These are phyloP conservation scores for Bucco capensis DNA, from an alignment of 2,113 vertebrate species.

Conservation along the genomic window DNA sequence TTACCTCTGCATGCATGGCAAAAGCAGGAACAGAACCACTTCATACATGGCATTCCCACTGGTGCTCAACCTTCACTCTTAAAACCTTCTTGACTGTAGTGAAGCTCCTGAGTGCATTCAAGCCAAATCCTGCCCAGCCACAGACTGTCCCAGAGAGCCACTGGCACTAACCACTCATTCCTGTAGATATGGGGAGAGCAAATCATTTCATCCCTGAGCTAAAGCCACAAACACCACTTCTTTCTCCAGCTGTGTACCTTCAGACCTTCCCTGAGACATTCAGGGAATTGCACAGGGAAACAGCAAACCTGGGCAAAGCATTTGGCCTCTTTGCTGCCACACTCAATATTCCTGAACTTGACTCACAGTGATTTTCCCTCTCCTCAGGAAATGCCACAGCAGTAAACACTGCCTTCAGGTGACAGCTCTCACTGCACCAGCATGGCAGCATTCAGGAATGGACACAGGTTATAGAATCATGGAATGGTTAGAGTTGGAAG, in stretches of 20 bases:
- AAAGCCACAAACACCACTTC: not conserved
- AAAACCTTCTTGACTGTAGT: not conserved
- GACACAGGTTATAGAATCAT: too few species aligned
- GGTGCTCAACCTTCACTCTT: not conserved
- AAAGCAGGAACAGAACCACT: not conserved
- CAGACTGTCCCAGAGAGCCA: accelerated
- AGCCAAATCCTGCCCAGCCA: not conserved
- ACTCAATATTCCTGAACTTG: not conserved
- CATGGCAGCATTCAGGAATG: accelerated
- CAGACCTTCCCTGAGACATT: not conserved
- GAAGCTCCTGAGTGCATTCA: accelerated
- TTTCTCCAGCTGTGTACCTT: not conserved
- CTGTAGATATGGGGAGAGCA: not conserved
- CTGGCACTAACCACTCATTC: not conserved
- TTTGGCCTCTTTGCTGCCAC: too few species aligned
- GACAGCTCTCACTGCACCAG: not conserved
- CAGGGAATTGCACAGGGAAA: too few species aligned
- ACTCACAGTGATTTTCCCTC: not conserved
- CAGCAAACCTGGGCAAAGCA: too few species aligned
- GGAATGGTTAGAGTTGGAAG: too few species aligned
- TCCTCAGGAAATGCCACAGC: not conserved
- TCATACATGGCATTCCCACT: accelerated
- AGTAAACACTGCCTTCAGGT: not conserved
- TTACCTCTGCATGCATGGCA: accelerated
- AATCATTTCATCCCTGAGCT: not conserved